These are phyloP conservation scores for Coptotermes formosanus DNA, from an alignment of 1,140 invertebrate species.

Conservation along the genomic window DNA sequence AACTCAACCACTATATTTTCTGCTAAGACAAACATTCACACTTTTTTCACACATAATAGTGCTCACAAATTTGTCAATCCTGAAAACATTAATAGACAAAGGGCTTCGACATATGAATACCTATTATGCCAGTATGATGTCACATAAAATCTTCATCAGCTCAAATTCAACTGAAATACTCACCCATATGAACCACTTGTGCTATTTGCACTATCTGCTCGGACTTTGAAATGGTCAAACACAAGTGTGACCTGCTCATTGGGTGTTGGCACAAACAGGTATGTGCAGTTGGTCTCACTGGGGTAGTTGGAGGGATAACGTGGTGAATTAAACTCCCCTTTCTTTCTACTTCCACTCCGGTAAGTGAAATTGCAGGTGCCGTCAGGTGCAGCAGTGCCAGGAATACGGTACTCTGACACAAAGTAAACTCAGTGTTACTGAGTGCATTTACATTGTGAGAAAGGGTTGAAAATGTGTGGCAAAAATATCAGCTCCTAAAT, in stretches of 20 bases:
- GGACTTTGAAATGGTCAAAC: slow-evolving; percentile 90
- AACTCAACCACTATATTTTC: too few species aligned
- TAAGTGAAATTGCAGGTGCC: slow-evolving; percentile 90
- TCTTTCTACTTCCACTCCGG: slow-evolving; percentile 77
- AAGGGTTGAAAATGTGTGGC: neutral
- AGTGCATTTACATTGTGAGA: neutral
- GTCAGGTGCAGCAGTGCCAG: slow-evolving; percentile 88
- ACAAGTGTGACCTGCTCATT: slow-evolving; percentile 90
- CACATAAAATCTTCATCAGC: neutral
- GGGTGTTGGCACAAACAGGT: slow-evolving; percentile 78
- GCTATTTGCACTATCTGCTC: slow-evolving; percentile 60
- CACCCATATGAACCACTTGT: slow-evolving; percentile 59
- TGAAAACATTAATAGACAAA: too few species aligned
- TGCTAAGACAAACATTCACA: too few species aligned
- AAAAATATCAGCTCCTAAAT: too few species aligned
- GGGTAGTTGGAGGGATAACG: slow-evolving; percentile 95
- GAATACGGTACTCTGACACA: slow-evolving; percentile 82
- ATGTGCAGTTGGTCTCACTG: slow-evolving; percentile 88
- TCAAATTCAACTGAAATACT: slow-evolving; percentile 33
- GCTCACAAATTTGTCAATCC: too few species aligned
- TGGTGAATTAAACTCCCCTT: slow-evolving; percentile 92
- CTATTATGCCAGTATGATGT: neutral
- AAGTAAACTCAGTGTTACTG: neutral
- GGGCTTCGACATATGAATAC: neutral
- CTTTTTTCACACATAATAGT: too few species aligned